Conservation (phyloP, 2,888 invertebrate genomes). For the Rhogogaster chlorosoma region DNA sequence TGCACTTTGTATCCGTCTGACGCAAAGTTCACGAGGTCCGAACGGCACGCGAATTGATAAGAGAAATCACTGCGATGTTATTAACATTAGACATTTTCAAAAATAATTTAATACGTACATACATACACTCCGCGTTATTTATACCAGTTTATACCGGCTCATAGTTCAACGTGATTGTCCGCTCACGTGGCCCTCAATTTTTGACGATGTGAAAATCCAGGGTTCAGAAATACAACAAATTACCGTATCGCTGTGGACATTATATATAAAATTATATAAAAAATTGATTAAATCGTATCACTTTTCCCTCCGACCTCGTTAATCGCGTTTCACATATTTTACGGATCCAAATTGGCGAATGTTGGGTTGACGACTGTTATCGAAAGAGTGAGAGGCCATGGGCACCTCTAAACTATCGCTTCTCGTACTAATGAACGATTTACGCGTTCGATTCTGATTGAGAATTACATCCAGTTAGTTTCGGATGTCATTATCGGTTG, state of each 20-base stretch:
- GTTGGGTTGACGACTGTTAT: not conserved
- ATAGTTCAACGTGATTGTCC: conserved; percentile 27
- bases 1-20: not conserved
- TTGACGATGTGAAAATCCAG: not conserved
- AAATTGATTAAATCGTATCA: not conserved
- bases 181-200: conserved; percentile 20
- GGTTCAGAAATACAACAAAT: not conserved
- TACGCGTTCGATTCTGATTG: not conserved
- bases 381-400: not conserved
- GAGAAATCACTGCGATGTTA: conserved; percentile 7
- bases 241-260: not conserved
- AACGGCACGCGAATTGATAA: conserved; percentile 44
- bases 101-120: not conserved
- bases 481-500: conserved; percentile 36
- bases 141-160: conserved; percentile 33
- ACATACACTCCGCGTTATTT: not conserved
- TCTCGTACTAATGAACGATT: not conserved
- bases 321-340: too few species aligned
- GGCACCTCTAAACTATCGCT: not conserved
- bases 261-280: too few species aligned
- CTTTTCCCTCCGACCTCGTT: not conserved
- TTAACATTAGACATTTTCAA: not conserved
- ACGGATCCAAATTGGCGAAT: too few species aligned
- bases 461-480: not conserved
- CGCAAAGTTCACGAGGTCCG: conserved; percentile 8